A percentile compares a stretch with the other conserved stretches of the same genome.
These are phyloP conservation scores for Odontesthes bonariensis DNA, from an alignment of 2,113 vertebrate species.

Conservation along the genomic window DNA sequence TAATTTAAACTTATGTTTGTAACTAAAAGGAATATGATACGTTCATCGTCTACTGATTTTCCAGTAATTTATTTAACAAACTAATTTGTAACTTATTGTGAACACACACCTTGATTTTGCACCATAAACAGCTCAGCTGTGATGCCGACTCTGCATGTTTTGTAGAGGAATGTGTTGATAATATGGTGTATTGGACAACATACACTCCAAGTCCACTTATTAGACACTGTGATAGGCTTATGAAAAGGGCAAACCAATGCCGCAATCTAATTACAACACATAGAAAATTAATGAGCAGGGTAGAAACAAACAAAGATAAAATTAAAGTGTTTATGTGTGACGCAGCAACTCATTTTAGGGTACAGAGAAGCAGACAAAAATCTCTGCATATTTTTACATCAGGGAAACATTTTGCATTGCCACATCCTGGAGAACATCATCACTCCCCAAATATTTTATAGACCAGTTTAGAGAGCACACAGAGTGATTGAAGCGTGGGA, in stretches of 20 bases:
- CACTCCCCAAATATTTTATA: constrained; percentile 38
- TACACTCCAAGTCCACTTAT: too few species aligned
- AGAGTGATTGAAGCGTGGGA: constrained; percentile 38
- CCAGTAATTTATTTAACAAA: too few species aligned
- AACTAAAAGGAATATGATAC: too few species aligned
- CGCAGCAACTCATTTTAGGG: constrained; percentile 3
- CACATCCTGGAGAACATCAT: constrained; percentile 64
- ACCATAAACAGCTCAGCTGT: not conserved
- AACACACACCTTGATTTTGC: not conserved
- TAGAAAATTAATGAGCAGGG: not conserved
- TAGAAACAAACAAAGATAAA: constrained; percentile 8
- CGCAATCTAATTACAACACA: too few species aligned
- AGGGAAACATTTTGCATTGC: constrained; percentile 42
- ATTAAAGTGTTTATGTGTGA: not conserved
- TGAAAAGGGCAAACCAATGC: too few species aligned
- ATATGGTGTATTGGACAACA: not conserved
- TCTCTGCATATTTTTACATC: constrained; percentile 26
- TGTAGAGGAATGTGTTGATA: not conserved
- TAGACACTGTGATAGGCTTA: too few species aligned
- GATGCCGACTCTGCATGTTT: not conserved
- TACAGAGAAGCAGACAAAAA: constrained; percentile 33
- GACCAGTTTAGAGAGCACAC: constrained; percentile 12
- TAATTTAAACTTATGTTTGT: too few species aligned
- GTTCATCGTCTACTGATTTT: too few species aligned
- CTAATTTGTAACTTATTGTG: too few species aligned